Percentiles rank a stretch among this genome's conserved stretches.
These are phyloP conservation scores for Tenualosa thibaudeaui DNA, from an alignment of 2,797 vertebrate genomes.

Conservation along the genomic window DNA sequence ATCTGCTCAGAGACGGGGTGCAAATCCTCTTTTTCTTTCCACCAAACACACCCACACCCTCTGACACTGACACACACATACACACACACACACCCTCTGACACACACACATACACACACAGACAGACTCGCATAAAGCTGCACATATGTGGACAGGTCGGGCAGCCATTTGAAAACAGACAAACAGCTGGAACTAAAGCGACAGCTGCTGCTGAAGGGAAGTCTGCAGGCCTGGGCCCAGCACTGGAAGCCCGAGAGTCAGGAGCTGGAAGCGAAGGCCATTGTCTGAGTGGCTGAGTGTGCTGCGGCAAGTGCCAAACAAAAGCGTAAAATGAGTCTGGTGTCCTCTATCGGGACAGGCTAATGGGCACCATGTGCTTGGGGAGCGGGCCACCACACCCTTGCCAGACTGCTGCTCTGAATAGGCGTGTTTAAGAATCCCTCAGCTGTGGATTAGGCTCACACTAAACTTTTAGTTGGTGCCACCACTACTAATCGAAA, in stretches of 20 bases:
- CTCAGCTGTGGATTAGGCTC: constrained; percentile 7
- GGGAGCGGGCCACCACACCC: not conserved
- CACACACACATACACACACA: not conserved
- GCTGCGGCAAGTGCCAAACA: not conserved
- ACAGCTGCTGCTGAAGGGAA: not conserved
- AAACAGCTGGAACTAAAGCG: constrained; percentile 29
- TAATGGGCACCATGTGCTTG: constrained; percentile 17
- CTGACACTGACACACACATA: not conserved
- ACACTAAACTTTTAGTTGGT: constrained; percentile 50
- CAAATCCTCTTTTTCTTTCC: constrained; percentile 28
- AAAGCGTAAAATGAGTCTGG: constrained; percentile 22
- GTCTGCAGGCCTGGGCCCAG: not conserved
- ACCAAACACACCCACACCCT: not conserved
- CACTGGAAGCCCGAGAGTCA: not conserved
- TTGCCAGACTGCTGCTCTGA: constrained; percentile 1
- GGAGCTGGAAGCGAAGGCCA: not conserved
- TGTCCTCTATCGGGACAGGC: constrained; percentile 21
- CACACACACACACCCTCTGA: not conserved
- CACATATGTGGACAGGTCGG: constrained; percentile 18
- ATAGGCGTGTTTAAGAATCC: constrained; percentile 4
- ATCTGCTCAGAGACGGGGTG: constrained; percentile 26
- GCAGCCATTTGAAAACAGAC: not conserved
- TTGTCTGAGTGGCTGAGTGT: not conserved
- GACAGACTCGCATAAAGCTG: not conserved
- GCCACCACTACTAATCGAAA: constrained; percentile 1